Evolutionary conservation across 1,140 invertebrate genomes (phyloP), one percentile per base, ranked within the genome.

Genomic region (Zaprionus ornatus): DNA sequence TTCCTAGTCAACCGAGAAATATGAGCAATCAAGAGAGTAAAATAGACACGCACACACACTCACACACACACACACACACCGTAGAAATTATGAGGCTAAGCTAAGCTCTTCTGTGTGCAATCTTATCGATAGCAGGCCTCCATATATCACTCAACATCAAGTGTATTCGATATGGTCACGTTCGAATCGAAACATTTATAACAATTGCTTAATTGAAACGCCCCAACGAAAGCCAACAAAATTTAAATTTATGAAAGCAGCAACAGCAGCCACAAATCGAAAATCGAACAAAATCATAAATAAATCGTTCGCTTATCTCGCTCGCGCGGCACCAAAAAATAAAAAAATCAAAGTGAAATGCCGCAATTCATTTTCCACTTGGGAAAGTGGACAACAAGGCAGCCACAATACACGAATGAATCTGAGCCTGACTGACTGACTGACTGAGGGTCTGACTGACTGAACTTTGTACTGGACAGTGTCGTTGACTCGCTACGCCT

Each of bases 161-260:
- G 67, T 70, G 61, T 74, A 86, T 74, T 50, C 77, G 78, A 76
- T 56, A 65, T 62, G 54, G 63, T 54, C 15, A 27, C 42, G 19
- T 32, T 21, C 27, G 63, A 77, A 82, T 80, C 80, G 66, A 77
- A 79, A 87, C 72, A 87, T 87, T 84, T 87, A 88, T 82, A 87
- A 79, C 84, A 90, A 88, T 87, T 87, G 84, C 84, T 88, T 87
- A 87, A 87, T 87, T 87, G 84, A 87, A 87, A 79, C 61, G 78
- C 78, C 77, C 64, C 52, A 52, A n/a, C 27, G 35, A 65, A 56
- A 35, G 10, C 15, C 12, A 4, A 52, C 57, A 50, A 72, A 84
- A 87, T 87, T 88, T 87, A 87, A 87, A 87, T 88, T 87, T 87
- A 87, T 88, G 80, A 90, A 87, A 88, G 83, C 77, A 80, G 78